A percentile compares a stretch with the other conserved stretches of the same genome.
phyloP scores from a whole-genome alignment of 2,888 invertebrate species.

The Andricus quercusramuli region DNA sequence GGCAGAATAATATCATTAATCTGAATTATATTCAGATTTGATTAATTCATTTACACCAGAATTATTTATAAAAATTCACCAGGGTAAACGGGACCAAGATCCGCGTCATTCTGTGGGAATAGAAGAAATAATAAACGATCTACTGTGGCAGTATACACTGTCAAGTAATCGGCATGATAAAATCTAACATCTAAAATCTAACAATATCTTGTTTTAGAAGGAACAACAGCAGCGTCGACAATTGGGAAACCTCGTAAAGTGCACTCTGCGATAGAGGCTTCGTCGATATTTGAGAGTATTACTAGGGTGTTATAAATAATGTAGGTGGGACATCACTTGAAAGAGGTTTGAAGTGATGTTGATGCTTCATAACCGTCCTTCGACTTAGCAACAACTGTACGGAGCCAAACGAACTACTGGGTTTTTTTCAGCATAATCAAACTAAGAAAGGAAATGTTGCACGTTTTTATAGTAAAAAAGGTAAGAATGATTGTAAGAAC shows the following conservation, averaged over 20 bases:
- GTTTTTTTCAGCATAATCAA: not conserved
- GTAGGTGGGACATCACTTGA: not conserved
- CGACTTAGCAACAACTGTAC: not conserved
- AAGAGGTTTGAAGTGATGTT: not conserved
- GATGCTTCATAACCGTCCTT: slow-evolving; percentile 5
- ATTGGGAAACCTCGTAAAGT: slow-evolving; percentile 8
- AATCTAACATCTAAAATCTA: too few species aligned
- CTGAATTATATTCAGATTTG: too few species aligned
- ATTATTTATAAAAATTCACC: too few species aligned
- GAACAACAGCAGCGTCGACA: slow-evolving; percentile 5
- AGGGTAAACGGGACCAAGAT: too few species aligned
- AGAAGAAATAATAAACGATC: too few species aligned
- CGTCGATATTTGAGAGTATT: slow-evolving; percentile 14
- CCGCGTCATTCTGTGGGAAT: too few species aligned
- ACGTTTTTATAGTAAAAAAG: too few species aligned
- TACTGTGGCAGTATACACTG: too few species aligned
- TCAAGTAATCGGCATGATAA: too few species aligned
- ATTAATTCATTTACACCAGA: too few species aligned
- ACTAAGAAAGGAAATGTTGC: not conserved
- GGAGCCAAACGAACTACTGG: not conserved
- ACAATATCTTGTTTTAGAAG: not conserved
- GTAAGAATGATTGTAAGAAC: too few species aligned
- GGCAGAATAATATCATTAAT: too few species aligned
- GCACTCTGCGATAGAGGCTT: slow-evolving; percentile 3
- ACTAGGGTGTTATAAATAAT: slow-evolving; percentile 10